Evolutionary conservation across 1,140 invertebrate genomes (phyloP), one percentile per base, ranked within the genome.

Genomic region (Drosophila neocordata): DNA sequence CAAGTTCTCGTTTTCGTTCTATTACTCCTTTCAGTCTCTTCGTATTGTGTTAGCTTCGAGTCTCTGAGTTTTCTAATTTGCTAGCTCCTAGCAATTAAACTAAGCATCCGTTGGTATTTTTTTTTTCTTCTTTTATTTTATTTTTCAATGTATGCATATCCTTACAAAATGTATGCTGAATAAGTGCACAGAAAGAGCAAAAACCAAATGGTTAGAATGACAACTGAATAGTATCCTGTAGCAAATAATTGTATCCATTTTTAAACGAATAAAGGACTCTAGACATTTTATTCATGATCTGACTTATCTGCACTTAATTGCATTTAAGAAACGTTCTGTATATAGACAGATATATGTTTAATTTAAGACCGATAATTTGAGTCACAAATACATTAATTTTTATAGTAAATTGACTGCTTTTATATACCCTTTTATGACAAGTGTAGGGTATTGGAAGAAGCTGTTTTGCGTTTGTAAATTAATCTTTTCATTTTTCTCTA

Each of bases 21-120:
- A 24, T 31, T 48, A 4, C 38, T 51, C n/a, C 38, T 8, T 35
- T 37, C 13, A 38, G 12, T 35, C 31, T 13, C 22, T 22, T 4
- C 20, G 65, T 69, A 64, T 61, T 68, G 60, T 70, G 37, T 38
- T 18, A 20, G 18, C 15, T 62, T 37, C 58, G 38, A 41, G 60
- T 20, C 76, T 20, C 72, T 18, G 77, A 77, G 64, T 68, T 72
- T 81, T 87, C 82, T 79, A 85, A 85, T 85, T 80, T 75, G 56
- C 51, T 35, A 60, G 67, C 64, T 64, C 38, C 51, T 34, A 61
- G 83, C 79, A 87, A 87, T 87, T 88, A 87, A 88, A 79, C 48
- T 31, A 65, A 62, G 66, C 76, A 73, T 82, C 70, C 61, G 64
- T 56, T 67, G 31, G 15, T 35, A 31, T 4, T 18, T 44, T 15